Percentiles rank a stretch among this genome's conserved stretches.
These are phyloP conservation scores for Etheostoma spectabile DNA, from an alignment of 2,113 vertebrate genomes.

Conservation along the genomic window DNA sequence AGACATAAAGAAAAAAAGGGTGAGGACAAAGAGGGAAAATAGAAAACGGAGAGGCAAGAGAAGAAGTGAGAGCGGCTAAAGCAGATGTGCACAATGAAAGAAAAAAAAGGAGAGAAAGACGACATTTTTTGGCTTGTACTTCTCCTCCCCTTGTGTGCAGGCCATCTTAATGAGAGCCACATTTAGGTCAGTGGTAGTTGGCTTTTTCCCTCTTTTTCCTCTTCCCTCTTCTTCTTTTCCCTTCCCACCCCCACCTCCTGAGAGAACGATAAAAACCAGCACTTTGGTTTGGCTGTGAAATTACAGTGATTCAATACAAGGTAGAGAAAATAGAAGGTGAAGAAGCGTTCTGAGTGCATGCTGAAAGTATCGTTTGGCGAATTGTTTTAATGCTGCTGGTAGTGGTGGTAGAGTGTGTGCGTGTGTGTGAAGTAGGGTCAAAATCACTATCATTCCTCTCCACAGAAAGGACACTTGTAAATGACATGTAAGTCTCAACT, in stretches of 20 bases:
- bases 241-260: conserved; percentile 16
- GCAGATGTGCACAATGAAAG: neutral
- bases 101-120: neutral
- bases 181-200: conserved; percentile 65
- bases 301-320: conserved; percentile 40
- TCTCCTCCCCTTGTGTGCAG: conserved; percentile 49
- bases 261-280: conserved; percentile 38
- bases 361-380: conserved; percentile 10
- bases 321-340: neutral
- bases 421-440: neutral
- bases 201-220: conserved; percentile 14
- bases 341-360: conserved; percentile 5
- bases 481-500: conserved; percentile 1
- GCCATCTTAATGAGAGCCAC: conserved; percentile 78
- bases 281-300: conserved; percentile 44
- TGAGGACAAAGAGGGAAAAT: conserved; percentile 18
- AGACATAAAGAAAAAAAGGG: conserved; percentile 42
- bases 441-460: conserved; percentile 45
- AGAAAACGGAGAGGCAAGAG: neutral
- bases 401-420: neutral
- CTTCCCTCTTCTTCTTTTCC: neutral
- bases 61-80: neutral
- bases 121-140: conserved; percentile 42
- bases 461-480: conserved; percentile 21
- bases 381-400: neutral